Conservation (phyloP, 2,888 invertebrate species). For the Leptothorax acervorum region DNA sequence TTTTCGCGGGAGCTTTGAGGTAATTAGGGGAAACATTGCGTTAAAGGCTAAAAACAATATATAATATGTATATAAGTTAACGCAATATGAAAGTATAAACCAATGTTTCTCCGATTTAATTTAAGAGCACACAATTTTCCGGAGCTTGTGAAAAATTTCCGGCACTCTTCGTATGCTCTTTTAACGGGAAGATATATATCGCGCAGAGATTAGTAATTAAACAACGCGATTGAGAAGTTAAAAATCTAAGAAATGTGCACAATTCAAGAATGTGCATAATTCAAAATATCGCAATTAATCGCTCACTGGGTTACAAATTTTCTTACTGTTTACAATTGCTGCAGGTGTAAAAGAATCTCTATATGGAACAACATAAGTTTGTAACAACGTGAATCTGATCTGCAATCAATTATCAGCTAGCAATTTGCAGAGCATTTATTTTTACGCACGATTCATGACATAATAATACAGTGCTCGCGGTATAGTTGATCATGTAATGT, state of each 20-base stretch:
- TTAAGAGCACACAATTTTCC: neutral
- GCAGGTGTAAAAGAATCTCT: neutral
- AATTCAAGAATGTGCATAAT: neutral
- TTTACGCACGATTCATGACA: neutral
- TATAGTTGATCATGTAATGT: neutral
- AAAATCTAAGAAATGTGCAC: neutral
- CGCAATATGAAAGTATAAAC: conserved; percentile 32
- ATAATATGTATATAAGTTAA: conserved; percentile 1
- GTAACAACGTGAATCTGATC: neutral
- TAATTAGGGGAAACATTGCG: conserved; percentile 11
- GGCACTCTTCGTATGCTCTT: neutral
- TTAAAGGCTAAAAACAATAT: neutral
- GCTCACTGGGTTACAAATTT: neutral
- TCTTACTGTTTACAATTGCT: neutral
- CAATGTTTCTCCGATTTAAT: conserved; percentile 24
- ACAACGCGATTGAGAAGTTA: neutral
- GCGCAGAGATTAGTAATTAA: neutral
- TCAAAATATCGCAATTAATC: neutral
- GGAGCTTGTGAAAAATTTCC: neutral
- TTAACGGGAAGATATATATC: neutral
- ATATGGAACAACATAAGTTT: neutral
- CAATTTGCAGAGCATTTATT: neutral
- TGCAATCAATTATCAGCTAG: neutral
- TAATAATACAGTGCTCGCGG: neutral
- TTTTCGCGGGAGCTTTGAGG: neutral